These are phyloP conservation scores for Trichonephila clavata DNA, from an alignment of 1,140 invertebrate genomes.

Conservation along the genomic window DNA sequence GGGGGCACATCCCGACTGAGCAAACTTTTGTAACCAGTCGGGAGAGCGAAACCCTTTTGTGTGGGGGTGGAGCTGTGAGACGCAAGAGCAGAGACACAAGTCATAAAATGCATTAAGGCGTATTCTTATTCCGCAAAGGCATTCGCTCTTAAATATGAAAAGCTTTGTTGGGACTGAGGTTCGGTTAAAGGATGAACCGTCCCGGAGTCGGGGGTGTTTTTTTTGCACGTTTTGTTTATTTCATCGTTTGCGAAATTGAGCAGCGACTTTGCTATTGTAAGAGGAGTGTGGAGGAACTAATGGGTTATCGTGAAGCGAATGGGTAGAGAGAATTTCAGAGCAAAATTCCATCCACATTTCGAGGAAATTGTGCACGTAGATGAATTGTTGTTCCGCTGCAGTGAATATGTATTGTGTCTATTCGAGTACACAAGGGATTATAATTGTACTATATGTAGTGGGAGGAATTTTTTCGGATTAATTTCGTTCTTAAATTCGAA, in stretches of 20 bases:
- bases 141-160: constrained; percentile 16
- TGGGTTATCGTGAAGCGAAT: constrained; percentile 59
- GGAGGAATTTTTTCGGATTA: not conserved
- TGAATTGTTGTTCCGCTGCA: not conserved
- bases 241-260: constrained; percentile 31
- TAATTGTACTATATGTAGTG: not conserved
- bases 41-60: not conserved
- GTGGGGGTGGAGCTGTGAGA: not conserved
- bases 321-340: constrained; percentile 9
- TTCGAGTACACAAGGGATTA: not conserved
- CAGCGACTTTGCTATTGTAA: not conserved
- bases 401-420: not conserved
- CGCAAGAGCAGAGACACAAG: constrained; percentile 71
- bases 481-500: not conserved
- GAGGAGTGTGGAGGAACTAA: constrained; percentile 26
- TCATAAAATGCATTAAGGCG: constrained; percentile 75
- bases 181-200: not conserved
- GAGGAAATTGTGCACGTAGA: not conserved
- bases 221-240: constrained; percentile 36
- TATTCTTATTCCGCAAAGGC: constrained; percentile 66
- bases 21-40: constrained; percentile 49
- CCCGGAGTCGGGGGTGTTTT: not conserved
- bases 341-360: constrained; percentile 12
- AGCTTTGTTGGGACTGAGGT: constrained; percentile 30
- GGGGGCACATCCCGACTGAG: constrained; percentile 1